phyloP scores from a whole-genome alignment of 2,797 vertebrate species.

The Cossypha heuglini region DNA sequence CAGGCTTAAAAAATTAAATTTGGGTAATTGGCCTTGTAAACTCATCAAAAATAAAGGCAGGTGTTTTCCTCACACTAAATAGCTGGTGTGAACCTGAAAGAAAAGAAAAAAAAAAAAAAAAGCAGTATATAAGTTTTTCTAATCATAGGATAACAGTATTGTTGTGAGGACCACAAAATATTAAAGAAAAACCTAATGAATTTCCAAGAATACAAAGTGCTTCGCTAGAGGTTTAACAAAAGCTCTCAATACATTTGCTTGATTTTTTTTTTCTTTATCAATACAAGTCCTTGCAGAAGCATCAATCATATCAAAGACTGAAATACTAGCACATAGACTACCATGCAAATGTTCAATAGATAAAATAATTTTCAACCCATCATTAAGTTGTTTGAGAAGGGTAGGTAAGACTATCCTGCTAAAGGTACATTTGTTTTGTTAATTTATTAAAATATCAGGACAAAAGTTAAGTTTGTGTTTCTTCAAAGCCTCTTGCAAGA shows the following conservation, averaged over 20 bases:
- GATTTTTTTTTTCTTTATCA: neutral
- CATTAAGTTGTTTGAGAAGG: neutral
- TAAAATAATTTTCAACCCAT: neutral
- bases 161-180: accelerated
- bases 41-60: neutral
- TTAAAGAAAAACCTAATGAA: neutral
- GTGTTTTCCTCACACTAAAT: neutral
- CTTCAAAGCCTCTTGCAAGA: neutral
- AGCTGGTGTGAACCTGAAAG: neutral
- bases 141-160: neutral
- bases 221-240: neutral
- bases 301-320: neutral
- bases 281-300: neutral
- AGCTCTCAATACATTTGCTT: neutral
- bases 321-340: neutral
- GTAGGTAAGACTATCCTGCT: neutral
- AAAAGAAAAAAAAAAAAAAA: neutral
- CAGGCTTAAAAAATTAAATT: neutral
- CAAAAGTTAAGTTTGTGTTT: neutral
- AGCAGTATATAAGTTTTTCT: neutral
- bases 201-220: neutral
- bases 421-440: neutral
- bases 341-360: neutral
- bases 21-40: neutral
- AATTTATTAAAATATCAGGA: neutral